Percentiles rank a stretch among this genome's conserved stretches.
phyloP scores from a whole-genome alignment of 2,888 invertebrate genomes.

The Melipona bicolor region DNA sequence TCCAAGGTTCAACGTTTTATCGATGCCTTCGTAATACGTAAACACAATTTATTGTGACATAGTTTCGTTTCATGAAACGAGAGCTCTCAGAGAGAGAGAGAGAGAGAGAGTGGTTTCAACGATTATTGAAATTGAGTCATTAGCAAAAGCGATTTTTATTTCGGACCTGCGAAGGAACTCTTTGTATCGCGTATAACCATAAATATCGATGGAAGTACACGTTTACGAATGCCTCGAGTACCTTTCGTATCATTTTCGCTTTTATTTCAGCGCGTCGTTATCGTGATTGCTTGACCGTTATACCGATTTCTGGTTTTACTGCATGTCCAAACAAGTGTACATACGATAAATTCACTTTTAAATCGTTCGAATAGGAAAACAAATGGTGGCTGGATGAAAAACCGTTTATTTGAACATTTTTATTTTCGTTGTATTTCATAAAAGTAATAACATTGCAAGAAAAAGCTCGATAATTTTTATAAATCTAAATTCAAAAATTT shows the following conservation, averaged over 20 bases:
- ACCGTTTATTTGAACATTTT: neutral
- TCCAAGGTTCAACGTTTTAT: conserved; percentile 25
- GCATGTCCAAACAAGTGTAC: neutral
- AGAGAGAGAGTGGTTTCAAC: neutral
- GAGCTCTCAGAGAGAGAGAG: neutral
- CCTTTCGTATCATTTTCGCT: neutral
- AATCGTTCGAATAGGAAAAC: neutral
- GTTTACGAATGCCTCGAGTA: neutral
- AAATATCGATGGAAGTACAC: neutral
- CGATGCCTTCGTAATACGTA: conserved; percentile 22
- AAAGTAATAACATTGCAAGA: too few species aligned
- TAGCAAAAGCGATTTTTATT: conserved; percentile 5
- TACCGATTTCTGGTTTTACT: neutral
- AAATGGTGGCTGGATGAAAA: neutral
- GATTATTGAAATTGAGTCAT: conserved; percentile 32
- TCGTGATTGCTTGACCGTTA: neutral
- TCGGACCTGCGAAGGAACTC: too few species aligned
- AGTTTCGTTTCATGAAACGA: conserved; percentile 25
- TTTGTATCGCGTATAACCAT: neutral
- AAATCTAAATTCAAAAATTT: neutral
- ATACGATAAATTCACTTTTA: neutral
- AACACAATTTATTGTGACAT: conserved; percentile 43
- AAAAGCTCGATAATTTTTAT: neutral
- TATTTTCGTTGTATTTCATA: neutral
- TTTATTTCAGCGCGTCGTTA: neutral